phyloP scores from a whole-genome alignment of 2,113 vertebrate species.

The Paraplagusia blochii region DNA sequence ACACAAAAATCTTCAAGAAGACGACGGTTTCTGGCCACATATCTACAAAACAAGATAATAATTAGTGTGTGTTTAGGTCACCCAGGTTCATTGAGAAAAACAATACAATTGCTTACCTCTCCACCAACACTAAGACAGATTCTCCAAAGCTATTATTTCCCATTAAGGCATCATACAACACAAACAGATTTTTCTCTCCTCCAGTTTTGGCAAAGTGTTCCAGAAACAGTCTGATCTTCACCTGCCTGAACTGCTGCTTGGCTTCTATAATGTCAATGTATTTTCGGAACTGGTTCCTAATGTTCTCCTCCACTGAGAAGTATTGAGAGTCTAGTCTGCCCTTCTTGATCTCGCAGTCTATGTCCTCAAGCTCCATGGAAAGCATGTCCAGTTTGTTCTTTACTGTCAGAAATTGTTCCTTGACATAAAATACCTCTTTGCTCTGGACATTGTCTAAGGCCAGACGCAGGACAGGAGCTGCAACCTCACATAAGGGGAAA shows the following conservation, averaged over 20 bases:
- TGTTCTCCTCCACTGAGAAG: constrained; percentile 76
- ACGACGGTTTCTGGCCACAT: constrained; percentile 69
- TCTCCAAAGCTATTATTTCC: constrained; percentile 72
- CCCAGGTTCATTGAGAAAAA: background rate
- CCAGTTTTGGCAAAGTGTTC: constrained; percentile 73
- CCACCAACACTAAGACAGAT: constrained; percentile 69
- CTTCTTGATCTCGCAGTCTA: constrained; percentile 75
- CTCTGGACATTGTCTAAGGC: constrained; percentile 75
- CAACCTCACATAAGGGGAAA: constrained; percentile 75
- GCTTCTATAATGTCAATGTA: constrained; percentile 78
- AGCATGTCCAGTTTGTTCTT: constrained; percentile 71
- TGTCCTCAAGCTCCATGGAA: constrained; percentile 70
- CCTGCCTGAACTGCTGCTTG: constrained; percentile 70
- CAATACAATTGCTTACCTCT: constrained; percentile 38
- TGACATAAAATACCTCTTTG: constrained; percentile 78
- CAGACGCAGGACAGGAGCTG: constrained; percentile 71
- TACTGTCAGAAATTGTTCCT: constrained; percentile 75
- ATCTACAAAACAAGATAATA: constrained; percentile 44
- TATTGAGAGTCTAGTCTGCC: constrained; percentile 67
- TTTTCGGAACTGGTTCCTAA: constrained; percentile 78
- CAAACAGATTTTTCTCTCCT: constrained; percentile 76
- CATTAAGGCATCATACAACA: constrained; percentile 74
- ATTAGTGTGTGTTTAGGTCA: background rate
- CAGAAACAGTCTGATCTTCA: constrained; percentile 71
- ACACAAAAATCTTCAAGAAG: constrained; percentile 77